Conservation (phyloP, 2,888 invertebrate species). For the Macrophya annulata region DNA sequence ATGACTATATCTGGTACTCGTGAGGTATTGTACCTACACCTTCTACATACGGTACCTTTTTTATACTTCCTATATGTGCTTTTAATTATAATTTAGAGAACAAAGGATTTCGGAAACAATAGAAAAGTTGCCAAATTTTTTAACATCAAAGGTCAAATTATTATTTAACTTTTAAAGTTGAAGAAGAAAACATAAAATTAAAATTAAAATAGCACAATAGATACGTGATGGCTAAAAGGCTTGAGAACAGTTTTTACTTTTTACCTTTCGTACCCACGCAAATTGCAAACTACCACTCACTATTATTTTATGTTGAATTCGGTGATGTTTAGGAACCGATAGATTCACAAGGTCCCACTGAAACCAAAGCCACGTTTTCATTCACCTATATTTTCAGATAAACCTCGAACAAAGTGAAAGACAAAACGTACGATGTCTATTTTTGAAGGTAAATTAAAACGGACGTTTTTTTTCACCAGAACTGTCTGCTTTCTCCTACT, state of each 20-base stretch:
- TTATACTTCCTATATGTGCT: not conserved
- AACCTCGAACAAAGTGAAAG: not conserved
- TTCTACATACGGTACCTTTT: not conserved
- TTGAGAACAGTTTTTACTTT: too few relatives aligned
- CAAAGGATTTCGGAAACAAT: not conserved
- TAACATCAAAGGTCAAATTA: not conserved
- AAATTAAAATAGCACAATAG: too few relatives aligned
- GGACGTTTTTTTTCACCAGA: too few relatives aligned
- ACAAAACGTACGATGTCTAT: not conserved
- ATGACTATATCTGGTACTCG: not conserved
- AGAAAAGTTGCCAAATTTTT: not conserved
- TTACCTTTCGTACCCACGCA: too few relatives aligned
- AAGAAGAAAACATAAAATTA: too few relatives aligned
- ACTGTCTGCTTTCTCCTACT: not conserved
- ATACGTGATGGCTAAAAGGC: too few relatives aligned
- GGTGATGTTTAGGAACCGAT: not conserved
- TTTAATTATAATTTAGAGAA: not conserved
- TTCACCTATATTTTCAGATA: not conserved
- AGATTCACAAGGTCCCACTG: not conserved
- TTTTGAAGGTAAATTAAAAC: not conserved
- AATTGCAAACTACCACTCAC: too few relatives aligned
- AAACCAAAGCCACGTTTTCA: not conserved
- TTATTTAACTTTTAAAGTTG: too few relatives aligned
- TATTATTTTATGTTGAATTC: not conserved
- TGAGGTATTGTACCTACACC: too few relatives aligned